These are phyloP conservation scores for Rhinogobio ventralis DNA, from an alignment of 2,797 vertebrate genomes.

Conservation along the genomic window DNA sequence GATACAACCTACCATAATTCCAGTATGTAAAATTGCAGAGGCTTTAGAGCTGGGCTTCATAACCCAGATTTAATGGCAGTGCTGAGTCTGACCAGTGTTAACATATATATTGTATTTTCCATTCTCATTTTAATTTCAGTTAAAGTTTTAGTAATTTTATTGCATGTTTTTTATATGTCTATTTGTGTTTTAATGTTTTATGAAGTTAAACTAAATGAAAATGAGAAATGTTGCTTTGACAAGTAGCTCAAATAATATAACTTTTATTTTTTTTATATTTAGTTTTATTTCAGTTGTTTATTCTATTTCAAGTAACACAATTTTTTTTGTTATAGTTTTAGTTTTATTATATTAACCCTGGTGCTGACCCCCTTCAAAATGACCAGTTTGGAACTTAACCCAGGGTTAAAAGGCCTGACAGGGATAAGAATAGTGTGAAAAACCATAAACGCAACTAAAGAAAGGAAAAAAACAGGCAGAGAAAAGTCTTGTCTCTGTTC, in stretches of 20 bases:
- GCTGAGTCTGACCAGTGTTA: too few relatives aligned
- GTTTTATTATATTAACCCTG: background rate
- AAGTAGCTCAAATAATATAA: background rate
- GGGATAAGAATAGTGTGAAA: conserved; percentile 33
- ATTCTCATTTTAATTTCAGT: too few relatives aligned
- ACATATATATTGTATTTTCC: too few relatives aligned
- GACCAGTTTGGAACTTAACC: background rate
- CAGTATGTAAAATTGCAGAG: too few relatives aligned
- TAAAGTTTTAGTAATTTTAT: too few relatives aligned
- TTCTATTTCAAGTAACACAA: too few relatives aligned
- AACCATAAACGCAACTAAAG: background rate
- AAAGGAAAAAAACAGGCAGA: background rate
- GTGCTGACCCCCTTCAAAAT: background rate
- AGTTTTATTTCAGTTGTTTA: too few relatives aligned
- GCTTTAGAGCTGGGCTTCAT: too few relatives aligned
- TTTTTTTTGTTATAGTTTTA: background rate
- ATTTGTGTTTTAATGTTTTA: too few relatives aligned
- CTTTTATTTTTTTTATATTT: background rate
- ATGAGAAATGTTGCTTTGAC: background rate
- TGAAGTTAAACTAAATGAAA: too few relatives aligned
- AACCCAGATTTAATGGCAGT: too few relatives aligned
- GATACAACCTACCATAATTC: too few relatives aligned
- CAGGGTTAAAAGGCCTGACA: conserved; percentile 1
- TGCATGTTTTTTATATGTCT: background rate
- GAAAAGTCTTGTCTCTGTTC: conserved; percentile 32